These are phyloP conservation scores for Myotis davidii DNA, from an alignment of 2,113 vertebrate species.

Conservation along the genomic window DNA sequence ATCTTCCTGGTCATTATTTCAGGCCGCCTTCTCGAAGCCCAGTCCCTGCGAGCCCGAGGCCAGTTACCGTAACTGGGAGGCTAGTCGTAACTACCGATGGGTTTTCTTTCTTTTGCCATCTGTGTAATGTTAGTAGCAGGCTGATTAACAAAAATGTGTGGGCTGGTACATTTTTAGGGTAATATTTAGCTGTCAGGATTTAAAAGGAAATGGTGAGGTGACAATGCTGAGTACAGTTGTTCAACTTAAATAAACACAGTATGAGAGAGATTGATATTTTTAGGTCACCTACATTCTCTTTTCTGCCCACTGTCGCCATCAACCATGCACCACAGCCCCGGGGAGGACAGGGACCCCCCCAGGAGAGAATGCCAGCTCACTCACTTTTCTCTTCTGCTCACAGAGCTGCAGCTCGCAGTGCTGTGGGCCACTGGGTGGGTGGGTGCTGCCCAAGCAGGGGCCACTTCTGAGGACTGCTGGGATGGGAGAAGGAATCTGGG, in stretches of 20 bases:
- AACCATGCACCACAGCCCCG: neutral
- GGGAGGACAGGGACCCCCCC: neutral
- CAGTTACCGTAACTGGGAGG: slow-evolving; percentile 29
- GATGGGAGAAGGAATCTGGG: neutral
- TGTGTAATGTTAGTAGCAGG: slow-evolving; percentile 25
- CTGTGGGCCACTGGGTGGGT: neutral
- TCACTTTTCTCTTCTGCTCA: neutral
- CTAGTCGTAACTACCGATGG: neutral
- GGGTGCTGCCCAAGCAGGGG: neutral
- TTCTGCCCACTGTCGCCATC: neutral
- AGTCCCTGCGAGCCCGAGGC: neutral
- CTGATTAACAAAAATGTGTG: slow-evolving; percentile 66
- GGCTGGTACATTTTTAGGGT: slow-evolving; percentile 34
- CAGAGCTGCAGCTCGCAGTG: too few species aligned
- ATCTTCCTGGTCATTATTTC: slow-evolving; percentile 30
- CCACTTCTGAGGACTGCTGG: neutral
- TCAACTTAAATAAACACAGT: neutral
- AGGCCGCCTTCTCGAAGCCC: neutral
- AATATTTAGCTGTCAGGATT: neutral
- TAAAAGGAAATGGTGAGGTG: slow-evolving; percentile 22
- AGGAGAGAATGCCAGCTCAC: neutral
- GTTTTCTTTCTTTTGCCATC: slow-evolving; percentile 61
- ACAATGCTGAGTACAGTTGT: neutral
- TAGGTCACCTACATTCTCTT: neutral
- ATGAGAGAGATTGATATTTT: neutral